Evolutionary conservation across 2,113 vertebrate species (phyloP), one percentile per base, ranked within the genome.

Genomic region (Rhipidura dahli): DNA sequence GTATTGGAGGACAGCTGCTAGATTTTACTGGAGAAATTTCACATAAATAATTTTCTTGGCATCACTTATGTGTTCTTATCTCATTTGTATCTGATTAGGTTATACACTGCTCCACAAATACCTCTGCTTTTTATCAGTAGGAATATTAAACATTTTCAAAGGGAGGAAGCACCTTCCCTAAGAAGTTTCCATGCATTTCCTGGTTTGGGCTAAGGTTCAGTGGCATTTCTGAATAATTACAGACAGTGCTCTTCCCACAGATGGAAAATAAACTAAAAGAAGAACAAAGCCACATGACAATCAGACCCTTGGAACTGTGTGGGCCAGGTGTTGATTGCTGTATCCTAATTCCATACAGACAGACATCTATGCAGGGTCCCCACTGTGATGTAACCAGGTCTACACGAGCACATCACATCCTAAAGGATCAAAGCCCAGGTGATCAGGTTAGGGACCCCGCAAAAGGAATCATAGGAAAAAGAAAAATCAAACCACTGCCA

Each of bases 401-500:
- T 26, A 7, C 9, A 8, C 0, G 33, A 59, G 14, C 42, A 8
- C 23, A 68, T 9, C 57, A 45, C 0, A 0, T 7, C 20, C 63
- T 16, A 3, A 37, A 78, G 54, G 65, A n/a, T 33, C 53, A 69
- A 68, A 76, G n/a, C 14, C 31, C 57, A 64, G 31, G 13, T 5
- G 31, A 75, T n/a, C 65, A 65, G 61, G 22, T 49, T 28, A 75
- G 33, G 13, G 51, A 87, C 7, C 3, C 28, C 35, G 15, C 28
- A 63, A 85, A 75, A 87, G 20, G 31, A 84, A 87, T 85, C 64
- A 42, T 26, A 79, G 79, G 10, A n/a, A 80, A 37, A 54, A 73
- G 4, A 39, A 50, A 84, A 49, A 54, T 27, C 21, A 79, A 89
- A 39, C 15, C 19, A 68, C 24, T 57, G 27, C 37, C 40, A 78